These are phyloP conservation scores for Tetragonisca angustula DNA, from an alignment of 2,888 invertebrate genomes.

Conservation along the genomic window DNA sequence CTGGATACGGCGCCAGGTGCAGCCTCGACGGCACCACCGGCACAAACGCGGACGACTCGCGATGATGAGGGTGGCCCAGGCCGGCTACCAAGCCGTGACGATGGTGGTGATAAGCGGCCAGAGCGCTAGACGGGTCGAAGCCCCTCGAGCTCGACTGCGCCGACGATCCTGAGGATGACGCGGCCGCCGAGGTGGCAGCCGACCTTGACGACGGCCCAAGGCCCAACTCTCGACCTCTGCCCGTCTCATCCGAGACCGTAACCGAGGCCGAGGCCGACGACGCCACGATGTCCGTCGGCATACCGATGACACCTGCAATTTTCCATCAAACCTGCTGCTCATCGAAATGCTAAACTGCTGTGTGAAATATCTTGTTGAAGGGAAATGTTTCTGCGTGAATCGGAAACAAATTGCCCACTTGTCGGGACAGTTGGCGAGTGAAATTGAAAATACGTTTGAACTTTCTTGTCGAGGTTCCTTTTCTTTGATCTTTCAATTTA, in stretches of 20 bases:
- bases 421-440: rapidly evolving
- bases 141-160: constrained; percentile 84
- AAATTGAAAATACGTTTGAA: background rate
- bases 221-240: constrained; percentile 74
- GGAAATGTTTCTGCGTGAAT: background rate
- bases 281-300: constrained; percentile 83
- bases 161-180: constrained; percentile 81
- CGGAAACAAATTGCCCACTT: background rate
- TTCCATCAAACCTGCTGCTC: background rate
- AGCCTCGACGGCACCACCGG: constrained; percentile 93
- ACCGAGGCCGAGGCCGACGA: constrained; percentile 77
- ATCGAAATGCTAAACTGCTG: background rate
- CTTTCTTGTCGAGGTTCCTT: background rate
- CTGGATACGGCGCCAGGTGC: constrained; percentile 89
- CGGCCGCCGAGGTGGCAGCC: constrained; percentile 67
- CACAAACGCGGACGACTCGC: constrained; percentile 94
- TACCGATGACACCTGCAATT: constrained; percentile 71
- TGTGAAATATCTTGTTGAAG: no score
- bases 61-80: constrained; percentile 86
- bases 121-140: constrained; percentile 87
- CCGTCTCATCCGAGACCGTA: constrained; percentile 76
- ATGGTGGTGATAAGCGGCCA: constrained; percentile 89
- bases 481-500: background rate
- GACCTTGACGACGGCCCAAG: constrained; percentile 75
- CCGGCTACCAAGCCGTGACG: constrained; percentile 81